Base-by-base conservation (phyloP, 2,797 vertebrate genomes). In the Cirrhinus mrigala region DNA sequence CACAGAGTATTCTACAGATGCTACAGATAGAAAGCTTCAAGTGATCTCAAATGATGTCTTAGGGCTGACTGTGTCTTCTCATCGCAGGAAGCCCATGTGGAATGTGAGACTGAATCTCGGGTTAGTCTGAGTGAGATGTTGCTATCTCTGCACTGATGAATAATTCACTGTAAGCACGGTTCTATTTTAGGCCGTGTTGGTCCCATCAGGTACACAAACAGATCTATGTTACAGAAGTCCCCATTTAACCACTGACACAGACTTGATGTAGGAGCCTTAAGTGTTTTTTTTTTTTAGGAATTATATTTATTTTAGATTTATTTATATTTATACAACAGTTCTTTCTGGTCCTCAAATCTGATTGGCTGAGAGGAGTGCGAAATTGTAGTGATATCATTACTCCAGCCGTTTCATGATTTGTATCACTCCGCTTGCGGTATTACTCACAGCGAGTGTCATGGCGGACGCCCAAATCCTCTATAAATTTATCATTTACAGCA, bases 121-220 rank as follows among this genome's bases (percentile, higher is more conserved):
- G 33, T 86, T 27, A 83, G 58, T 54, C 50, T 24, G 70, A 46
- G 54, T 71, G 48, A 83, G 87, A 44, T 27, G 9, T 58, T 64
- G 85, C 8, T 18, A 83, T 84, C 44, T 84, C 73, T 50, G 74
- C 27, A 71, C 66, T 40, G 15, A 79, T 89, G 24, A 89, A 89
- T 89, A 56, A 81, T 90, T 88, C 20, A 71, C 70, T 56, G 64
- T 71, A 66, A 71, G 60, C 60, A 79, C 74, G 5, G 33, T 76
- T 62, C 86, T 90, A 87, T 89, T 90, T 87, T 84, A 62, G 79
- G 82, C 33, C 4, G 20, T 33, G 29, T 60, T 50, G 78, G 77
- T 82, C 69, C 77, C 52, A 52, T 27, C 68, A 64, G 76, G 44
- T 37, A 69, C 18, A 66, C 24, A 74, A 80, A 79, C 58, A 85